Percentiles rank a stretch among this genome's conserved stretches.
phyloP scores from a whole-genome alignment of 2,888 invertebrate species.

The Strigamia transsilvanica region DNA sequence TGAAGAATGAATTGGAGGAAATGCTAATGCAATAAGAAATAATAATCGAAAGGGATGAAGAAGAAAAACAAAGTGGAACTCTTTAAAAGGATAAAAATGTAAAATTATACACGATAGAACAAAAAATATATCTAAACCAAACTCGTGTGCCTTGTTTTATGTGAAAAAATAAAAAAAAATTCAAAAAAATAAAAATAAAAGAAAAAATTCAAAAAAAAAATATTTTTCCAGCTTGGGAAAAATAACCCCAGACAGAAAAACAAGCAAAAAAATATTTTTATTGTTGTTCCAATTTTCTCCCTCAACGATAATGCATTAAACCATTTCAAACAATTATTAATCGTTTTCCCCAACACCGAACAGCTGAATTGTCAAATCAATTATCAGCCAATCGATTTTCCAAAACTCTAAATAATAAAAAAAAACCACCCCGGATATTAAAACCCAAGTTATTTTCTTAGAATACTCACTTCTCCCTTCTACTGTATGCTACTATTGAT shows the following conservation, averaged over 20 bases:
- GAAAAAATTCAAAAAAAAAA: not conserved
- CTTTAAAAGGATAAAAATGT: not conserved
- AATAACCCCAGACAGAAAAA: too few species aligned
- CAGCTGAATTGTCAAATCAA: too few species aligned
- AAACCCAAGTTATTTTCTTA: not conserved
- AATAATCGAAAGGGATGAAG: not conserved
- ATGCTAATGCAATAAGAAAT: not conserved
- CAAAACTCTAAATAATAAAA: too few species aligned
- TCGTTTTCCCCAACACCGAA: too few species aligned
- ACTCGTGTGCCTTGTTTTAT: not conserved
- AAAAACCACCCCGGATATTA: not conserved
- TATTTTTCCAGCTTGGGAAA: not conserved
- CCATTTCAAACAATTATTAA: not conserved
- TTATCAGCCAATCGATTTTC: too few species aligned
- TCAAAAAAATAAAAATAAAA: too few species aligned
- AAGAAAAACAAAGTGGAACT: not conserved
- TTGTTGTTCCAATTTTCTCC: not conserved
- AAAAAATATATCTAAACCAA: not conserved
- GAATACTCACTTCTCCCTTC: not conserved
- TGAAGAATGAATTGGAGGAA: not conserved
- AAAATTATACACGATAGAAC: not conserved
- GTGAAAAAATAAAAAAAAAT: not conserved
- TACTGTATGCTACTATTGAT: slow-evolving; percentile 7
- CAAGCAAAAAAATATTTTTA: not conserved
- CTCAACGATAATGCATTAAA: not conserved